phyloP scores from a whole-genome alignment of 2,113 vertebrate species.

The Smithornis capensis region DNA sequence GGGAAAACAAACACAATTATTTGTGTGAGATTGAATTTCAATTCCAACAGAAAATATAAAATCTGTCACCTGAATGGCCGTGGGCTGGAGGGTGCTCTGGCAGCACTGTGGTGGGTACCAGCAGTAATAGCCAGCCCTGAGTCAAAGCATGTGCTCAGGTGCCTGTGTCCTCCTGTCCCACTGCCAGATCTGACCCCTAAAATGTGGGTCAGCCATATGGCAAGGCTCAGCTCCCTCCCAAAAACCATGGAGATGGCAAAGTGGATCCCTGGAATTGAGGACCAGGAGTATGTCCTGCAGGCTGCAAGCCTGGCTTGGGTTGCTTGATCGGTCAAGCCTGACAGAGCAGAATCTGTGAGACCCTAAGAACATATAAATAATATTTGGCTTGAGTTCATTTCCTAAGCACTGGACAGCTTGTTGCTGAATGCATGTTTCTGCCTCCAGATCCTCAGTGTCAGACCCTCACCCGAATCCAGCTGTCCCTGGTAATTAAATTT shows the following conservation, averaged over 20 bases:
- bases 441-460: neutral
- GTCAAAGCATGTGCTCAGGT: fast-evolving
- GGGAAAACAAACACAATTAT: constrained; percentile 57
- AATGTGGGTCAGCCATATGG: neutral
- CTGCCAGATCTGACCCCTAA: neutral
- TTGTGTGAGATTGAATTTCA: constrained; percentile 38
- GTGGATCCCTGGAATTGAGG: fast-evolving
- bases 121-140: neutral
- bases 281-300: fast-evolving
- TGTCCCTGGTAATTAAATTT: constrained; percentile 43
- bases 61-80: neutral
- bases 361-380: neutral
- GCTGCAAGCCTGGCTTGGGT: neutral
- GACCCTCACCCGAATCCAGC: neutral
- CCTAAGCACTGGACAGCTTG: neutral
- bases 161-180: neutral
- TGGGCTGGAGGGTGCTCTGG: neutral
- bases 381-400: neutral
- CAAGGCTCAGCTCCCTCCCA: neutral
- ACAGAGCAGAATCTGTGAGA: neutral
- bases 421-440: neutral
- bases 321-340: neutral
- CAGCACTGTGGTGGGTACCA: fast-evolving
- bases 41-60: neutral
- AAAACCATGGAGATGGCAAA: neutral